phyloP scores from a whole-genome alignment of 2,797 vertebrate species.

The Pygocentrus nattereri region DNA sequence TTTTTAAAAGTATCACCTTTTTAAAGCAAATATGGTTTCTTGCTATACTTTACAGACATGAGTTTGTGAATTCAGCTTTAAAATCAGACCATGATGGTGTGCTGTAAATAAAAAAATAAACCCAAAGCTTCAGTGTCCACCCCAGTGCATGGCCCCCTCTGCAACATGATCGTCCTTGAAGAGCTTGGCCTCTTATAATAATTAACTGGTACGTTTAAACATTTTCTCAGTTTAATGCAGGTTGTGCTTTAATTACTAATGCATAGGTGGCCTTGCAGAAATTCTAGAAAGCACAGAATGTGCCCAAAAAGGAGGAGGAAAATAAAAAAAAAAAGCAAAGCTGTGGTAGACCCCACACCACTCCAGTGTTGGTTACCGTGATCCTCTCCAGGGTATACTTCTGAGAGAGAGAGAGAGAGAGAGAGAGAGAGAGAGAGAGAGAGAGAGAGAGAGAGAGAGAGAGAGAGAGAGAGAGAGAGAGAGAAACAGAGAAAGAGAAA shows the following conservation, averaged over 20 bases:
- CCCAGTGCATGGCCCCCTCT: slow-evolving; percentile 25
- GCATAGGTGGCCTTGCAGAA: slow-evolving; percentile 44
- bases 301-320: not conserved
- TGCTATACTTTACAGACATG: too few species aligned
- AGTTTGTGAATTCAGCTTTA: not conserved
- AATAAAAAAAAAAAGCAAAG: not conserved
- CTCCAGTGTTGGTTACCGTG: slow-evolving; percentile 69
- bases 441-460: slow-evolving; percentile 6
- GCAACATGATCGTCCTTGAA: not conserved
- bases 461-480: slow-evolving; percentile 19
- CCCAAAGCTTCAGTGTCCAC: slow-evolving; percentile 32
- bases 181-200: not conserved
- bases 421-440: slow-evolving; percentile 8
- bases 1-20: too few species aligned
- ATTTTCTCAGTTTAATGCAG: not conserved
- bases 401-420: slow-evolving; percentile 68
- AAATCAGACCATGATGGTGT: slow-evolving; percentile 23
- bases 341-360: slow-evolving; percentile 47
- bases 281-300: not conserved
- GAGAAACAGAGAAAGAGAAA: not conserved
- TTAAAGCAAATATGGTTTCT: not conserved
- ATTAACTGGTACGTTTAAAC: not conserved
- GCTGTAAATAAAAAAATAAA: slow-evolving; percentile 45
- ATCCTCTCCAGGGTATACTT: slow-evolving; percentile 76
- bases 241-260: not conserved